phyloP scores from a whole-genome alignment of 2,113 vertebrate species.

The Antigone vipio region DNA sequence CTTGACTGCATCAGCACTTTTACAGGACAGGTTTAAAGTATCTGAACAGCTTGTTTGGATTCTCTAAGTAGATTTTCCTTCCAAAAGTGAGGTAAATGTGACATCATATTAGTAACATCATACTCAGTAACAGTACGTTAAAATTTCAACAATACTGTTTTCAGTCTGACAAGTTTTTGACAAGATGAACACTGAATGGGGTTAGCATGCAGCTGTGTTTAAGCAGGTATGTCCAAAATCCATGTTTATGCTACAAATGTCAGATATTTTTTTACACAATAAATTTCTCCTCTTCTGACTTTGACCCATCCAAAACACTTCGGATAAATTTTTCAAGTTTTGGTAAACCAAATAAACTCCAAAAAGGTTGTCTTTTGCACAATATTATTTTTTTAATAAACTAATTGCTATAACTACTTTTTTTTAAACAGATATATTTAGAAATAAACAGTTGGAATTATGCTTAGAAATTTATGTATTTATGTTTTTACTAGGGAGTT shows the following conservation, averaged over 20 bases:
- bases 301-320: background rate
- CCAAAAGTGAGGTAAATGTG: conserved; percentile 5
- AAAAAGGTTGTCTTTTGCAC: background rate
- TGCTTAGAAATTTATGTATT: background rate
- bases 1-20: background rate
- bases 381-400: background rate
- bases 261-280: background rate
- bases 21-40: background rate
- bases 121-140: background rate
- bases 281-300: background rate
- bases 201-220: background rate
- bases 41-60: background rate
- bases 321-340: background rate
- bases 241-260: background rate
- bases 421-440: background rate
- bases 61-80: background rate
- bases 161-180: background rate
- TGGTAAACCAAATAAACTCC: background rate
- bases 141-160: background rate
- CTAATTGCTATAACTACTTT: background rate
- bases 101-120: background rate
- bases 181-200: background rate
- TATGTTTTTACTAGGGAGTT: background rate
- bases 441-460: background rate
- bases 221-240: background rate